Conservation (phyloP, 2,797 vertebrate species). For the Tokudaia tokunoshimensis region DNA sequence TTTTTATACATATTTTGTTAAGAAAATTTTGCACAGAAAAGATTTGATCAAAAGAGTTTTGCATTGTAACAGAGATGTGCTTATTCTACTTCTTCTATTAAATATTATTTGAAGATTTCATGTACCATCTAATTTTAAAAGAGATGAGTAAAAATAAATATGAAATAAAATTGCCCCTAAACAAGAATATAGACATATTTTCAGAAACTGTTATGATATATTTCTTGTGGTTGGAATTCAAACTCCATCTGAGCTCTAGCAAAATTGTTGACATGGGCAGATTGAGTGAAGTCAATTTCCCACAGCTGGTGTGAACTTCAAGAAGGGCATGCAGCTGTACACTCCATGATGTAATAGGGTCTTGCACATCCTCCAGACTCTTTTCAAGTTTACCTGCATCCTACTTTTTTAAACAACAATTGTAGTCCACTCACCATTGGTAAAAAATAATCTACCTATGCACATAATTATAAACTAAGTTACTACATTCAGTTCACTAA, state of each 20-base stretch:
- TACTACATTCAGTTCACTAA: not conserved
- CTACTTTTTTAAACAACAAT: not conserved
- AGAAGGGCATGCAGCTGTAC: slow-evolving; percentile 40
- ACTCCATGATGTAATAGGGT: not conserved
- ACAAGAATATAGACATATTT: slow-evolving; percentile 3
- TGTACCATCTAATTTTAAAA: not conserved
- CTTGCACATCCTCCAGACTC: not conserved
- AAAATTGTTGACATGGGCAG: slow-evolving; percentile 54
- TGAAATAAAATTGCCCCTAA: not conserved
- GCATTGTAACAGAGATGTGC: not conserved
- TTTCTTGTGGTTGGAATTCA: slow-evolving; percentile 36
- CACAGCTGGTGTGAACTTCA: slow-evolving; percentile 55
- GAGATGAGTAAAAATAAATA: slow-evolving; percentile 44
- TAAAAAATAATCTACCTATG: not conserved
- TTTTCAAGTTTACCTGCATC: not conserved
- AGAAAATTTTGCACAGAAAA: not conserved
- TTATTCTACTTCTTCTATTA: not conserved
- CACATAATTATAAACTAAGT: not conserved
- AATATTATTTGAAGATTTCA: not conserved
- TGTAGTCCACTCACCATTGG: not conserved
- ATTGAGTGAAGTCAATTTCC: slow-evolving; percentile 54
- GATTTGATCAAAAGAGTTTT: not conserved
- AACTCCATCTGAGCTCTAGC: slow-evolving; percentile 36
- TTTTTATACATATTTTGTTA: not conserved
- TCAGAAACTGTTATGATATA: slow-evolving; percentile 43